These are phyloP conservation scores for Gordius sp. DNA, from an alignment of 2,888 invertebrate genomes.

Conservation along the genomic window DNA sequence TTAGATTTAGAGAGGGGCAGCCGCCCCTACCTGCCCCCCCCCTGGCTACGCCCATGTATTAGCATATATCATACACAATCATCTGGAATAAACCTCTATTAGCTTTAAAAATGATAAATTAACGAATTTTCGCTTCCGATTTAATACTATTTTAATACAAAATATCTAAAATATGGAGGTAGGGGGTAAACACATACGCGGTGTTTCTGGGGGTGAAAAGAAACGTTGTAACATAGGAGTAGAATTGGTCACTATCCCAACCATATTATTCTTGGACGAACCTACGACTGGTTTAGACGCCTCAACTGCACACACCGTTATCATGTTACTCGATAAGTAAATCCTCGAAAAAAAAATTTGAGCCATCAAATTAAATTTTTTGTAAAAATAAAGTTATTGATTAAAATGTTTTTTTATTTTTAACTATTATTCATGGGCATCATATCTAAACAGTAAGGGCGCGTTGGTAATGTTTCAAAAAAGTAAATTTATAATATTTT, in stretches of 20 bases:
- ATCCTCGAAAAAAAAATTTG: neutral
- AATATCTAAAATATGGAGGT: slow-evolving; percentile 1
- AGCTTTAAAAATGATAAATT: no score
- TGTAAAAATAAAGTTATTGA: neutral
- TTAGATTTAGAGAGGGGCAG: no score
- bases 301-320: slow-evolving; percentile 76
- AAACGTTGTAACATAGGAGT: slow-evolving; percentile 77
- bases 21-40: no score
- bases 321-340: slow-evolving; percentile 37
- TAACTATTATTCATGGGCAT: neutral
- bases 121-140: no score
- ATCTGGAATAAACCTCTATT: no score
- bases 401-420: neutral
- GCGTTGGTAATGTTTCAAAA: neutral
- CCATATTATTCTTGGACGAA: slow-evolving; percentile 80
- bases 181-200: slow-evolving; percentile 45
- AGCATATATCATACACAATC: no score
- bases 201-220: slow-evolving; percentile 80
- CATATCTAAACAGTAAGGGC: neutral
- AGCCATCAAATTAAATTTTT: neutral
- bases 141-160: neutral
- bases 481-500: neutral
- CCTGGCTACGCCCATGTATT: no score
- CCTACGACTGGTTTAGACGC: slow-evolving; percentile 87
- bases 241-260: slow-evolving; percentile 78